A percentile compares a stretch with the other conserved stretches of the same genome.
These are phyloP conservation scores for Ciconia boyciana DNA, from an alignment of 2,113 vertebrate species.

Conservation along the genomic window DNA sequence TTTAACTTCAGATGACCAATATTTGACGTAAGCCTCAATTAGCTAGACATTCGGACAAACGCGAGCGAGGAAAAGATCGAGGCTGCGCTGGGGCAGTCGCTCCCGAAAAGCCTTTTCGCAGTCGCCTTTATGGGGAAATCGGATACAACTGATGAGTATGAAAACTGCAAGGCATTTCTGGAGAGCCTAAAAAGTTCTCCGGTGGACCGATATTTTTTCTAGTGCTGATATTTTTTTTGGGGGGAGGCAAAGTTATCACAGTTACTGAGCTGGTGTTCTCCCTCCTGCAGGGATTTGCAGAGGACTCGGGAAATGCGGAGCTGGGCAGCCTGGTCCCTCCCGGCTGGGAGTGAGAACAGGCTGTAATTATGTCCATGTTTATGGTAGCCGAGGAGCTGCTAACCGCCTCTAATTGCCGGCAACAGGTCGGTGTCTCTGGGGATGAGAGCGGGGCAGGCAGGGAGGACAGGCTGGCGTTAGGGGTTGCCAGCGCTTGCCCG, in stretches of 20 bases:
- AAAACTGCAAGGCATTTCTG: neutral
- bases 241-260: neutral
- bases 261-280: neutral
- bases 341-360: neutral
- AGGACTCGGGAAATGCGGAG: neutral
- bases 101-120: neutral
- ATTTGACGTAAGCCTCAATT: neutral
- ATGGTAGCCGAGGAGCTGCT: neutral
- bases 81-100: neutral
- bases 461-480: neutral
- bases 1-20: constrained; percentile 20
- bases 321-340: neutral
- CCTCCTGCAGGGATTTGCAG: neutral
- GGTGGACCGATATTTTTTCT: neutral
- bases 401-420: constrained; percentile 20
- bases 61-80: neutral
- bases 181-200: neutral
- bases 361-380: neutral
- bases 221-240: neutral
- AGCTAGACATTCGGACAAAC: neutral
- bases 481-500: neutral
- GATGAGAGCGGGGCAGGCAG: neutral
- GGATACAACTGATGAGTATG: accelerated
- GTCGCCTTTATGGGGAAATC: accelerated
- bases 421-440: neutral